phyloP scores from a whole-genome alignment of 2,113 vertebrate genomes.

The Hippocampus barbouri region DNA sequence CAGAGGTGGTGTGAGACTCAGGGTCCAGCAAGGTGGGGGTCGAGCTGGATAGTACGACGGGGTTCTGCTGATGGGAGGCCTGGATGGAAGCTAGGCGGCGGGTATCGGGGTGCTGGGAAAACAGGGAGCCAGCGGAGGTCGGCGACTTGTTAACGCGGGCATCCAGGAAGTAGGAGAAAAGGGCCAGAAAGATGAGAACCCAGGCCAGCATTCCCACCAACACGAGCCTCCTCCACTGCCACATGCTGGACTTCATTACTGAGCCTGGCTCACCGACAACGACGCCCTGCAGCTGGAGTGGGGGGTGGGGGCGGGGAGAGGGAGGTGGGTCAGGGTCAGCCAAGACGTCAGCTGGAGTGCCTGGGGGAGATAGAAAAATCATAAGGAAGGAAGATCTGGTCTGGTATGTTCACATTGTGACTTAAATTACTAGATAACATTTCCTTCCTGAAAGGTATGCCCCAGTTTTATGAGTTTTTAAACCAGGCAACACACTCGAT shows the following conservation, averaged over 20 bases:
- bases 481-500: neutral
- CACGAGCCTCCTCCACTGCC: slow-evolving; percentile 90
- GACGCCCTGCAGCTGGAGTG: neutral
- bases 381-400: slow-evolving; percentile 6
- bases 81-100: slow-evolving; percentile 82
- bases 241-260: slow-evolving; percentile 91
- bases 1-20: slow-evolving; percentile 26
- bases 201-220: slow-evolving; percentile 88
- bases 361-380: slow-evolving; percentile 35
- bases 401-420: neutral
- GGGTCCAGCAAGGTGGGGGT: slow-evolving; percentile 21
- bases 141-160: slow-evolving; percentile 78
- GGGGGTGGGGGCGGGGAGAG: too few relatives aligned
- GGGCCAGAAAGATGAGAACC: slow-evolving; percentile 85
- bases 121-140: slow-evolving; percentile 75
- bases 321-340: slow-evolving; percentile 15
- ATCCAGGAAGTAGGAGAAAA: slow-evolving; percentile 93
- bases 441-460: neutral
- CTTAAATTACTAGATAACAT: neutral
- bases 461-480: neutral
- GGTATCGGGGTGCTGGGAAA: slow-evolving; percentile 79
- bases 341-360: slow-evolving; percentile 52
- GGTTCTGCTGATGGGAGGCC: slow-evolving; percentile 70
- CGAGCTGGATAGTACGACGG: slow-evolving; percentile 32
- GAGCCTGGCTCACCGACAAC: neutral